A percentile compares a stretch with the other conserved stretches of the same genome.
phyloP scores from a whole-genome alignment of 1,140 invertebrate species.

The Sinella curviseta region DNA sequence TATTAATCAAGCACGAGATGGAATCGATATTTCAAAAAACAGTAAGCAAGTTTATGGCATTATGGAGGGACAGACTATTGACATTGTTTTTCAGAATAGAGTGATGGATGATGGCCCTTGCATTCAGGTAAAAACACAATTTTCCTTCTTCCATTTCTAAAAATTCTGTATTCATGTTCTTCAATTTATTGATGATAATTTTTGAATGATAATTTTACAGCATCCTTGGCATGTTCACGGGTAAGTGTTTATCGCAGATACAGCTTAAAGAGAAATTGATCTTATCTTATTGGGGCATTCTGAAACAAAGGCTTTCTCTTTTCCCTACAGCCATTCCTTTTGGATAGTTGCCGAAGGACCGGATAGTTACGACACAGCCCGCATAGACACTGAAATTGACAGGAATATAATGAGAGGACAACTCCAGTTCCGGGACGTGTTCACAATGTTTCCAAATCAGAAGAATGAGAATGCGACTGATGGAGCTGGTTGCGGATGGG shows the following conservation, averaged over 20 bases:
- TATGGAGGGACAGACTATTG: background rate
- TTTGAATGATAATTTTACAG: background rate
- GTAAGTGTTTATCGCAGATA: too few species aligned
- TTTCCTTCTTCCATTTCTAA: too few species aligned
- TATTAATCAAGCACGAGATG: background rate
- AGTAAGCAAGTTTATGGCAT: background rate
- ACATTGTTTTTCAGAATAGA: conserved; percentile 24
- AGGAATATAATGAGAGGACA: background rate
- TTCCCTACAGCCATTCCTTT: too few species aligned
- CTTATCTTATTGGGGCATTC: too few species aligned
- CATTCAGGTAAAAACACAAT: background rate
- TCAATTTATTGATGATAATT: too few species aligned
- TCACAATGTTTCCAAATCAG: conserved; percentile 11
- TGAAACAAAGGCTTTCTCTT: too few species aligned
- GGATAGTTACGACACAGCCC: background rate
- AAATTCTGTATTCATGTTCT: too few species aligned
- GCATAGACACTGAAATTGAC: background rate
- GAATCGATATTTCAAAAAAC: background rate
- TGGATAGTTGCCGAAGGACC: conserved; percentile 5
- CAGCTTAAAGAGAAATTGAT: too few species aligned
- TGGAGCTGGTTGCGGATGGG: conserved; percentile 19
- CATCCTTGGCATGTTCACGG: conserved; percentile 18
- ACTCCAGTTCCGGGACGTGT: background rate
- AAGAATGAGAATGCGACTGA: background rate
- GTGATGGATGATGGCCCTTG: background rate